phyloP scores from a whole-genome alignment of 1,140 invertebrate species.

The Scylla paramamosain region DNA sequence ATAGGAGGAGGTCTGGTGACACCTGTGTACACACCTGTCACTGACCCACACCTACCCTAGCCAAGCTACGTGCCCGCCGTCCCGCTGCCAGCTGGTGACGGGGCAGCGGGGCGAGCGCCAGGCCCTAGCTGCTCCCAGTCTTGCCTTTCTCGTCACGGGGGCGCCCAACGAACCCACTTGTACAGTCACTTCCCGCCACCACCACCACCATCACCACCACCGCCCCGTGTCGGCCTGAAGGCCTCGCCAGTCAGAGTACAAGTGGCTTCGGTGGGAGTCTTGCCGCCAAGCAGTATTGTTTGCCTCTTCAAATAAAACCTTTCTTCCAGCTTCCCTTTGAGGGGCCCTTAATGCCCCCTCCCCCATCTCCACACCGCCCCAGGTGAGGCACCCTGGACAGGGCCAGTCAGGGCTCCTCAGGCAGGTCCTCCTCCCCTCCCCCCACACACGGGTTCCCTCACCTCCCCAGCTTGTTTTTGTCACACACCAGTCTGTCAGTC shows the following conservation, averaged over 20 bases:
- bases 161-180: conserved; percentile 56
- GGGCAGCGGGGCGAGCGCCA: not conserved
- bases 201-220: not conserved
- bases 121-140: not conserved
- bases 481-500: not conserved
- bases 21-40: not conserved
- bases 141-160: conserved; percentile 52
- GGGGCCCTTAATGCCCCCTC: not conserved
- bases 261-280: conserved; percentile 55
- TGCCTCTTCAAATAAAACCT: conserved; percentile 46
- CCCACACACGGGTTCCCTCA: not conserved
- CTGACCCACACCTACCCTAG: not conserved
- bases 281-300: not conserved
- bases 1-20: not conserved
- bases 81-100: not conserved
- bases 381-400: conserved; percentile 43
- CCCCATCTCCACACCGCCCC: not conserved
- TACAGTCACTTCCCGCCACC: not conserved
- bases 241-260: not conserved
- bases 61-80: not conserved
- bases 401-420: not conserved
- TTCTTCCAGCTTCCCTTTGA: conserved; percentile 50
- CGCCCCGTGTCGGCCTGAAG: not conserved
- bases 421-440: not conserved
- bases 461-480: not conserved